phyloP scores from a whole-genome alignment of 1,140 invertebrate species.

The Bombus sibiricus region DNA sequence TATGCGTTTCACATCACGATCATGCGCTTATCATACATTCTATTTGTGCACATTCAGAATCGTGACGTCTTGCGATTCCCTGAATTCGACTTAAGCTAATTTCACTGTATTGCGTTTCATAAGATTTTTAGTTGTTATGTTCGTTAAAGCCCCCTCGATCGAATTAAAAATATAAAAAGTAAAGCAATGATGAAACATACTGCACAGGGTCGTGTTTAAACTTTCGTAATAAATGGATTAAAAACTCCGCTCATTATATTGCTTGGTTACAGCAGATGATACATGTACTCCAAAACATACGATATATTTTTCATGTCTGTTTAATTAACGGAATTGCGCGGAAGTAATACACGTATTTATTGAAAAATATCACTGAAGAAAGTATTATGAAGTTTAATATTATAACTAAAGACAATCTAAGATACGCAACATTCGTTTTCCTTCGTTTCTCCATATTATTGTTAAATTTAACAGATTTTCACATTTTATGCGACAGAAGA shows the following conservation, averaged over 20 bases:
- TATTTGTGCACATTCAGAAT: not conserved
- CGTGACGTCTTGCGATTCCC: not conserved
- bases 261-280: not conserved
- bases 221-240: no score
- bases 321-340: not conserved
- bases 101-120: not conserved
- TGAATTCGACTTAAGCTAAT: slow-evolving; percentile 6
- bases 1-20: no score
- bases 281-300: not conserved
- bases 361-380: not conserved
- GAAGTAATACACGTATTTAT: not conserved
- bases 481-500: not conserved
- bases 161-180: no score
- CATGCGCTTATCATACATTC: no score
- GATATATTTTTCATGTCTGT: not conserved
- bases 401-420: not conserved
- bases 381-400: not conserved
- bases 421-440: not conserved
- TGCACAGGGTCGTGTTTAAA: no score
- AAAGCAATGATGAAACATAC: no score
- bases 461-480: no score
- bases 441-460: not conserved
- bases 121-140: not conserved
- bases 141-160: no score
- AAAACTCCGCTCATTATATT: no score